Percentiles rank a stretch among this genome's conserved stretches.
Evolutionary conservation across 2,113 vertebrate species (phyloP).

Genomic region (Odobenus rosmarus): DNA sequence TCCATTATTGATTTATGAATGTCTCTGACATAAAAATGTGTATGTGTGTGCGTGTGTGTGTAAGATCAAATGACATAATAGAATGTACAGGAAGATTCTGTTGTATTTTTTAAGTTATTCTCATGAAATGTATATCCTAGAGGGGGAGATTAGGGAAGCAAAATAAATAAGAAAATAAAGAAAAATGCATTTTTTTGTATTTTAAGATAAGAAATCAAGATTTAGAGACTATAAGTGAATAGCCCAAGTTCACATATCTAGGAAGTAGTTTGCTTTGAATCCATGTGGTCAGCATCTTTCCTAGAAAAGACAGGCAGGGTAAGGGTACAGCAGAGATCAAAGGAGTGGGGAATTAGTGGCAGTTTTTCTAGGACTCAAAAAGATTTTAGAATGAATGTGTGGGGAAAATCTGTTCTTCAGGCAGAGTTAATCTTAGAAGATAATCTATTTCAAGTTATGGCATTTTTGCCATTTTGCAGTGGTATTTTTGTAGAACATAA

Average conservation of each 20-base stretch:
- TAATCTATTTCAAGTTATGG: conserved; percentile 79
- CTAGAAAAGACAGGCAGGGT: background rate
- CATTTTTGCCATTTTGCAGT: conserved; percentile 78
- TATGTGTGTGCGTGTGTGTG: background rate
- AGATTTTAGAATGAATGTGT: conserved; percentile 71
- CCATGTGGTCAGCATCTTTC: background rate
- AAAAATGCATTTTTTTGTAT: background rate
- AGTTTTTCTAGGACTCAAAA: conserved; percentile 33
- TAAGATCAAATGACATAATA: background rate
- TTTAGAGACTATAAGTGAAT: background rate
- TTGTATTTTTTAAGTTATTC: background rate
- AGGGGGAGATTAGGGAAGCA: background rate
- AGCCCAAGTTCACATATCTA: background rate
- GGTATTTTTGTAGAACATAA: conserved; percentile 79
- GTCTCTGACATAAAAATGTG: background rate
- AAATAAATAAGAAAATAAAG: background rate
- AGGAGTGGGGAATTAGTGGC: background rate
- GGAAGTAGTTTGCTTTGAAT: background rate
- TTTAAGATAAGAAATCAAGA: background rate
- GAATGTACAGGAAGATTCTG: background rate
- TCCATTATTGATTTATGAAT: background rate
- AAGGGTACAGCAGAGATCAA: background rate
- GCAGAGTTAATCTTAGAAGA: conserved; percentile 78
- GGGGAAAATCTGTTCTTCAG: conserved; percentile 62
- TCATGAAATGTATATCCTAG: background rate